phyloP scores from a whole-genome alignment of 2,888 invertebrate genomes.

The Trichopria drosophilae region DNA sequence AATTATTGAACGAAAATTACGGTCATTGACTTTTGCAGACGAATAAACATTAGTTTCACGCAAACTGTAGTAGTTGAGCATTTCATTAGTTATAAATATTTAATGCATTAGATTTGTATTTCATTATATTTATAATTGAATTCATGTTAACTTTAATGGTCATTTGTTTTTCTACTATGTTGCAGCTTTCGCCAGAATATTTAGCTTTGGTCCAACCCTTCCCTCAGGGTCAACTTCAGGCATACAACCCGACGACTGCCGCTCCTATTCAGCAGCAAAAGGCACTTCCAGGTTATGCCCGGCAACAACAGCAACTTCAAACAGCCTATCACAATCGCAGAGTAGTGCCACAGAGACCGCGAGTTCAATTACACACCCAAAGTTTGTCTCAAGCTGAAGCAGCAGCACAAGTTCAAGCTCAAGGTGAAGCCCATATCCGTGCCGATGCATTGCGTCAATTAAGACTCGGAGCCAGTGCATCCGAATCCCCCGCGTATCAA shows the following conservation, averaged over 20 bases:
- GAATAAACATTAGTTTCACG: too few species aligned
- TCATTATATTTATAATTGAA: too few species aligned
- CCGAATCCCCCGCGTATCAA: constrained; percentile 42
- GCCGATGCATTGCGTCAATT: constrained; percentile 42
- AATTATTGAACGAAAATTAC: constrained; percentile 19
- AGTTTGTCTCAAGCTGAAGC: constrained; percentile 47
- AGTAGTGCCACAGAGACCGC: constrained; percentile 49
- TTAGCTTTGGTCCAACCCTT: constrained; percentile 49
- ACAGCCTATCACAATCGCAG: constrained; percentile 52
- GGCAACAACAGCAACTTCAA: constrained; percentile 52
- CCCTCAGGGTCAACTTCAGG: too few species aligned
- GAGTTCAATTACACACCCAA: constrained; percentile 46
- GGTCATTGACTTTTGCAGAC: constrained; percentile 16
- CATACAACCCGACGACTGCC: too few species aligned
- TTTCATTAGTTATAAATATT: too few species aligned
- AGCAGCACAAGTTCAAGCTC: constrained; percentile 46
- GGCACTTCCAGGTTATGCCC: constrained; percentile 46
- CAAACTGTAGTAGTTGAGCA: too few species aligned
- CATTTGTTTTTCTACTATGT: constrained; percentile 22
- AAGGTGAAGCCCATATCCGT: constrained; percentile 45
- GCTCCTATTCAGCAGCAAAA: constrained; percentile 31
- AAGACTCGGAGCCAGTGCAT: constrained; percentile 40
- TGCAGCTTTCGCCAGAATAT: constrained; percentile 53
- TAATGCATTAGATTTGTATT: too few species aligned
- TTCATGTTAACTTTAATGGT: constrained; percentile 1